Evolutionary conservation across 2,888 invertebrate genomes (phyloP), one percentile per base, ranked within the genome.

Genomic region (Clostera curtula): DNA sequence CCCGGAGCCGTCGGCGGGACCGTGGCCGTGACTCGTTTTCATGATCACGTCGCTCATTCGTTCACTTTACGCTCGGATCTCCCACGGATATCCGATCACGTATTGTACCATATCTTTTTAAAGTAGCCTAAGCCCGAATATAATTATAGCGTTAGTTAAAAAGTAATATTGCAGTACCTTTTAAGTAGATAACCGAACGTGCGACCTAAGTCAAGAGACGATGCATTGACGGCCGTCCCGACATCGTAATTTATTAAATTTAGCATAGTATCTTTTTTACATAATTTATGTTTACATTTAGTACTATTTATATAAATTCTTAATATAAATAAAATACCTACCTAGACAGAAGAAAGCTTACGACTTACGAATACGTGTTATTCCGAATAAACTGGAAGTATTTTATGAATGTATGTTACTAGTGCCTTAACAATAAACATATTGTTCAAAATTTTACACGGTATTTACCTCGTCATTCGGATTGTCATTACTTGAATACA

Each of bases 121-220:
- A 66, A 66, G 60, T 80, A 82, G 76, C 40, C 32, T 79, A 76
- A 76, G 76, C 70, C 67, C 74, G 72, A 75, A 68, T 68, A 63
- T 74, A 70, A 73, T 72, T 45, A 62, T 82, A 82, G 76, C 66
- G 63, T 65, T 82, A 79, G 69, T 72, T 75, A 69, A 77, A 76
- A 70, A 69, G 54, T 75, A 70, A 73, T 59, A 69, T 73, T 79
- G 69, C 73, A 70, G 79, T 82, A 82, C 75, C 76, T 80, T 72
- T 69, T 76, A 80, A 79, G 77, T 82, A 82, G 77, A 74, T 72
- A 80, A 73, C 76, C 73, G 76, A 82, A 79, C 76, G 74, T 76
- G 82, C 80, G 82, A 80, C 82, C 79, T 80, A 76, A 82, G 82
- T 83, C 83, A 82, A 71, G 72, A 69, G 70, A 73, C 79, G 77